Conservation (phyloP, 2,888 invertebrate species). For the Phragmatobia fuliginosa region DNA sequence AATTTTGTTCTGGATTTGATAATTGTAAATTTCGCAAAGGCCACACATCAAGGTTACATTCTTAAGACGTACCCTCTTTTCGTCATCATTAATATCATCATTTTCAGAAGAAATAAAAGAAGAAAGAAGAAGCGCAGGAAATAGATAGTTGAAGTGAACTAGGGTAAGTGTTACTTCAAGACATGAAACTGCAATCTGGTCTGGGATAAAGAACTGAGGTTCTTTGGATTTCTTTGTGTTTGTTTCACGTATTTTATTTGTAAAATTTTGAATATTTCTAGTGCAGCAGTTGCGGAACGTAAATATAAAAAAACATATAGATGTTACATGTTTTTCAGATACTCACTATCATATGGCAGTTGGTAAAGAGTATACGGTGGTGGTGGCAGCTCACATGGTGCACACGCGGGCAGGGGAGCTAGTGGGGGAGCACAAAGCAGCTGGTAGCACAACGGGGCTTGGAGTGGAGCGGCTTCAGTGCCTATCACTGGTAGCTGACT, state of each 20-base stretch:
- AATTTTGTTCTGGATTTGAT: background rate
- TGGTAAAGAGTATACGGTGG: slow-evolving; percentile 80
- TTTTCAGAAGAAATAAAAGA: background rate
- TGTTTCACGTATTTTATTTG: too few relatives aligned
- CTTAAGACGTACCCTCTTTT: background rate
- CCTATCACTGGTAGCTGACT: slow-evolving; percentile 78
- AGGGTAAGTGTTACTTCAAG: background rate
- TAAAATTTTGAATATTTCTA: too few relatives aligned
- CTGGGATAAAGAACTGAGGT: too few relatives aligned
- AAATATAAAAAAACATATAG: background rate
- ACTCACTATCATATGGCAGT: slow-evolving; percentile 79
- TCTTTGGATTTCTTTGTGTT: background rate
- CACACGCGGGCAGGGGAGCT: slow-evolving; percentile 73
- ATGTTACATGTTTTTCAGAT: background rate
- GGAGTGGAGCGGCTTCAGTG: slow-evolving; percentile 75
- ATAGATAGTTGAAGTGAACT: background rate
- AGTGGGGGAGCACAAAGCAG: slow-evolving; percentile 79
- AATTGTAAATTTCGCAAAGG: background rate
- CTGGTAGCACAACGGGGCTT: slow-evolving; percentile 80
- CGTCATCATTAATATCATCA: background rate
- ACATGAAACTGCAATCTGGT: background rate
- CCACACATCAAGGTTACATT: background rate
- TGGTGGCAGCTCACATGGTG: slow-evolving; percentile 78
- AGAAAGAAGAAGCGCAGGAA: background rate
- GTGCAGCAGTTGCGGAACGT: too few relatives aligned